Base-by-base conservation (phyloP, 2,888 invertebrate species). In the Tenthredo mesomela region DNA sequence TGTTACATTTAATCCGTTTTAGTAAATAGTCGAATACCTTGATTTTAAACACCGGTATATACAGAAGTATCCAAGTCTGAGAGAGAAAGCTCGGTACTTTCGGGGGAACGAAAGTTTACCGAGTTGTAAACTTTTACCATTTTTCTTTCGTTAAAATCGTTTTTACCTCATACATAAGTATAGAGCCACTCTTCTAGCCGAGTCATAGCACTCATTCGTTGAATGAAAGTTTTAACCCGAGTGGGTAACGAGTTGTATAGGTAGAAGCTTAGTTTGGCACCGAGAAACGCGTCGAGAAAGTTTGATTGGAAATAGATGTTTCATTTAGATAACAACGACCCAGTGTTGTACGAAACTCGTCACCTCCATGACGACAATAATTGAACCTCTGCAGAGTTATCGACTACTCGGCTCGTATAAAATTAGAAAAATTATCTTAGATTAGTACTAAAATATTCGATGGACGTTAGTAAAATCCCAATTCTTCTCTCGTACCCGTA, bases 301-400 rank as follows among this genome's bases (percentile, higher is more conserved):
- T 87, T 87, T 86, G 87, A 87, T 87, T 87, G 85, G 85, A 85
- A 85, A 85, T 86, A 85, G 86, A 87, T 86, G 84, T 86, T 87
- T 87, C 86, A 86, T 86, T 87, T 82, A 84, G 87, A 87, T 87
- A 87, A 86, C 73, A 84, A 83, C 71, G 33, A n/a, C 84, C 25
- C 43, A 37, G 61, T 80, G 21, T 80, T 58, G 15, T 37, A 10
- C 78, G 25, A 80, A 80, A 4, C 40, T 80, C 58, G 58, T 80
- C 78, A 37, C 61, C 78, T 80, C 37, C 18, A 12, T 7, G 21
- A 73, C 29, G 29, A 50, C 77, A 77, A 5, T 6, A 71, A n/a
- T 77, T 50, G 33, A 29, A 18, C 29, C 77, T 25, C n/a, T 18
- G 29, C 50, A 77, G 67, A 0, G 15, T 33, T 33, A 50, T 77